Conservation (phyloP, 1,140 invertebrate genomes). For the Eupristina koningsbergeri region DNA sequence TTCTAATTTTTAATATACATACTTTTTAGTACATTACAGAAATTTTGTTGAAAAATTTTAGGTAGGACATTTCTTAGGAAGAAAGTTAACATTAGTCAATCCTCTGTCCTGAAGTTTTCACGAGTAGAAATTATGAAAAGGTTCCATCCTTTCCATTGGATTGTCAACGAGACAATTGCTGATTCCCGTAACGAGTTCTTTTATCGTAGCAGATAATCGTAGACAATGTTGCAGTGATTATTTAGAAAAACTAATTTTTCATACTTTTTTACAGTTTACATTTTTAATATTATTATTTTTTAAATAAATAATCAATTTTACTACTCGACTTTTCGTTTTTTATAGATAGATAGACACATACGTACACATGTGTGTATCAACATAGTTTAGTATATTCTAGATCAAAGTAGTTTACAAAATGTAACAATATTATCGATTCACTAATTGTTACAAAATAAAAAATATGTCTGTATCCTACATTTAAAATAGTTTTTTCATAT, state of each 20-base stretch:
- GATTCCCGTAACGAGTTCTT: constrained; percentile 30
- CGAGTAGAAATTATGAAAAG: constrained; percentile 38
- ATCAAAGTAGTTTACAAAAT: constrained; percentile 34
- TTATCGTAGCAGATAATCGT: background rate
- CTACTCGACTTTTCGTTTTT: background rate
- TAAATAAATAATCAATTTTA: background rate
- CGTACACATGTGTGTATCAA: background rate
- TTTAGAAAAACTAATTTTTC: background rate
- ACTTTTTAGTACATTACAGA: constrained; percentile 39
- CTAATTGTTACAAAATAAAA: constrained; percentile 21
- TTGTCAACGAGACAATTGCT: constrained; percentile 17
- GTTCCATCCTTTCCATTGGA: constrained; percentile 11
- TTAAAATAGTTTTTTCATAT: too few relatives aligned
- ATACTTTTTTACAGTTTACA: background rate
- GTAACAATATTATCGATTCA: constrained; percentile 19
- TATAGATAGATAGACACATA: background rate
- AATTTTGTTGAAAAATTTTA: constrained; percentile 25
- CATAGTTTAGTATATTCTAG: constrained; percentile 40
- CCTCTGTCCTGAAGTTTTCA: constrained; percentile 19
- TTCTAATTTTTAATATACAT: constrained; percentile 43
- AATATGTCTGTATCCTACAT: background rate
- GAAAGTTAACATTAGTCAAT: constrained; percentile 33
- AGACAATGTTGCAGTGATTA: constrained; percentile 46
- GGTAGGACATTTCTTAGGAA: constrained; percentile 41
- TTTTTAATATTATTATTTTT: background rate